Conservation (phyloP, 2,888 invertebrate species). For the Lycaena phlaeas region DNA sequence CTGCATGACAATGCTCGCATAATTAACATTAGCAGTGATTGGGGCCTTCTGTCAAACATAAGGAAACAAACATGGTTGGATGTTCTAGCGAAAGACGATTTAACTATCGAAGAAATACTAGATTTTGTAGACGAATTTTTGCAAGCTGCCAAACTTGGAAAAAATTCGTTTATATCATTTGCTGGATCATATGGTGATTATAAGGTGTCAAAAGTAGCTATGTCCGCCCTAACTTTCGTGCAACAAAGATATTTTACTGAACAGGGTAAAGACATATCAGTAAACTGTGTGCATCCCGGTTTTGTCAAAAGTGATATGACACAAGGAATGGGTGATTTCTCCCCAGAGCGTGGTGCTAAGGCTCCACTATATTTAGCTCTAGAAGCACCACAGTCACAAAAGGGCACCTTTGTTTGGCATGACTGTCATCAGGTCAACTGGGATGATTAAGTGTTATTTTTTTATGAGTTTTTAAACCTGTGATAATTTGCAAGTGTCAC, state of each 20-base stretch:
- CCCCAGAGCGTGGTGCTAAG: constrained; percentile 54
- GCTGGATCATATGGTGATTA: constrained; percentile 63
- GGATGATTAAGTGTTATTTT: constrained; percentile 53
- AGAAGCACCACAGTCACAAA: constrained; percentile 56
- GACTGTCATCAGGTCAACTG: constrained; percentile 66
- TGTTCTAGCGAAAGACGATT: constrained; percentile 50
- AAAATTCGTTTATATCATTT: constrained; percentile 49
- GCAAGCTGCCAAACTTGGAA: constrained; percentile 63
- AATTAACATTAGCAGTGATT: constrained; percentile 80
- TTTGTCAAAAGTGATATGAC: constrained; percentile 68
- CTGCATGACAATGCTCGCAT: constrained; percentile 80
- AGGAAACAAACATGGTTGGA: constrained; percentile 61
- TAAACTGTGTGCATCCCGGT: constrained; percentile 66
- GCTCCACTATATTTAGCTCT: constrained; percentile 58
- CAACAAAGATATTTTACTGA: constrained; percentile 59
- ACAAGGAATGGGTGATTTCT: constrained; percentile 62
- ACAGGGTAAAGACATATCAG: constrained; percentile 60
- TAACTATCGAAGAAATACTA: constrained; percentile 65
- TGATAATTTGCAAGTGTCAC: constrained; percentile 58
- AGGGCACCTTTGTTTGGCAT: constrained; percentile 65
- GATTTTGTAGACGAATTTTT: constrained; percentile 73
- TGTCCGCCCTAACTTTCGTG: constrained; percentile 63
- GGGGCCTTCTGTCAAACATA: constrained; percentile 66
- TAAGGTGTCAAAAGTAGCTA: constrained; percentile 64
- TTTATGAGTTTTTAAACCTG: constrained; percentile 52